phyloP scores from a whole-genome alignment of 2,113 vertebrate genomes.

The Silurus asotus region DNA sequence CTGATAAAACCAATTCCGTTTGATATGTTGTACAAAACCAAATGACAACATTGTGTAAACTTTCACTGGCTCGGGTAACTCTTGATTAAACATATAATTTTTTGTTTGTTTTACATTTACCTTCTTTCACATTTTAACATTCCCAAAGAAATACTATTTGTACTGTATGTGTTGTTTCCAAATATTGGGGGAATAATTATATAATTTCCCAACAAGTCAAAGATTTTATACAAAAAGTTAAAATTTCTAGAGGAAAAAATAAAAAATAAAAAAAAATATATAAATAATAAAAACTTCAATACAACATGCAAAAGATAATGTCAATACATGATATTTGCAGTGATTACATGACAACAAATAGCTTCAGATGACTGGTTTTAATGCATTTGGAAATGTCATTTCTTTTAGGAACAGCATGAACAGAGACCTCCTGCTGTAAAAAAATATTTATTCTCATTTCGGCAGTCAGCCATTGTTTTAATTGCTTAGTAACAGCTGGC shows the following conservation, averaged over 20 bases:
- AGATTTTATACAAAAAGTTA: no score
- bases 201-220: background rate
- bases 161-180: background rate
- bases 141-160: background rate
- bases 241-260: no score
- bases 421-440: constrained; percentile 24
- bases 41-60: background rate
- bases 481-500: constrained; percentile 1
- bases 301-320: background rate
- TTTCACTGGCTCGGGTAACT: background rate
- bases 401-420: constrained; percentile 13
- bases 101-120: background rate
- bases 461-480: background rate
- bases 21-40: background rate
- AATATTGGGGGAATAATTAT: background rate
- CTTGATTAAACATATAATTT: constrained; percentile 12
- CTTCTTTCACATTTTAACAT: background rate
- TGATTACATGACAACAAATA: background rate
- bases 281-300: background rate
- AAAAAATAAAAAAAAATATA: no score
- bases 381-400: constrained; percentile 2
- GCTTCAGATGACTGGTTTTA: constrained; percentile 43
- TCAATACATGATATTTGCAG: background rate
- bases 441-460: constrained; percentile 13
- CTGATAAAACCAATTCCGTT: background rate